Conservation (phyloP, 2,113 vertebrate species). For the Corythaeola cristata region DNA sequence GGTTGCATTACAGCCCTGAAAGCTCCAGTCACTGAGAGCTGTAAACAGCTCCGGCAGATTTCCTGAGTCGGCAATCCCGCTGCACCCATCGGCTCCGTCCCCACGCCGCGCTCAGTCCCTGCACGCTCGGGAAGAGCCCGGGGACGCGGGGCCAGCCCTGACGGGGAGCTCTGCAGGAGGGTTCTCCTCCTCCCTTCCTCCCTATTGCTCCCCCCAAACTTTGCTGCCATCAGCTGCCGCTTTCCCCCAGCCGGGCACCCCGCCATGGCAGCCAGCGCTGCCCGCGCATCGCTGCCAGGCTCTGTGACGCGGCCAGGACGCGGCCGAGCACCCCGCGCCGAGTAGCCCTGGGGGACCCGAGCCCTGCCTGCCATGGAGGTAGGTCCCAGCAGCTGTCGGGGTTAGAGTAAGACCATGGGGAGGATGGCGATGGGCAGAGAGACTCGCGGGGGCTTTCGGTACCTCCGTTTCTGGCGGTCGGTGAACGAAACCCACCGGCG, state of each 20-base stretch:
- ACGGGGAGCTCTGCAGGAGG: neutral
- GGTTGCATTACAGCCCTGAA: slow-evolving; percentile 6
- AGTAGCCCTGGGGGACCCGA: neutral
- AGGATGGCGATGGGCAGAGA: neutral
- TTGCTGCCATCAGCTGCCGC: neutral
- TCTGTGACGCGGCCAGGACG: neutral
- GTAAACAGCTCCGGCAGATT: slow-evolving; percentile 47
- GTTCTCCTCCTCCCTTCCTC: neutral
- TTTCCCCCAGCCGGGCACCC: neutral
- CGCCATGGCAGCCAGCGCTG: neutral
- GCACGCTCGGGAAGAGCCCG: neutral
- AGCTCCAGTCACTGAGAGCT: neutral
- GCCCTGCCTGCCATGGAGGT: slow-evolving; percentile 48
- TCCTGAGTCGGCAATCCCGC: slow-evolving; percentile 28
- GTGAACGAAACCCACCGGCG: neutral
- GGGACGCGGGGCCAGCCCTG: neutral
- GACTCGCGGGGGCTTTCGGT: fast-evolving
- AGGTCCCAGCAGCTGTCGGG: neutral
- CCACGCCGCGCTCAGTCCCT: neutral
- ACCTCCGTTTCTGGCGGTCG: neutral
- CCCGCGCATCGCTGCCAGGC: neutral
- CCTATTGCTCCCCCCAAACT: neutral
- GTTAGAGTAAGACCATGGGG: fast-evolving
- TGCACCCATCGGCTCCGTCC: neutral
- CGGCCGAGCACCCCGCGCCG: neutral